These are phyloP conservation scores for Drosophila ambigua DNA, from an alignment of 1,140 invertebrate genomes.

Conservation along the genomic window DNA sequence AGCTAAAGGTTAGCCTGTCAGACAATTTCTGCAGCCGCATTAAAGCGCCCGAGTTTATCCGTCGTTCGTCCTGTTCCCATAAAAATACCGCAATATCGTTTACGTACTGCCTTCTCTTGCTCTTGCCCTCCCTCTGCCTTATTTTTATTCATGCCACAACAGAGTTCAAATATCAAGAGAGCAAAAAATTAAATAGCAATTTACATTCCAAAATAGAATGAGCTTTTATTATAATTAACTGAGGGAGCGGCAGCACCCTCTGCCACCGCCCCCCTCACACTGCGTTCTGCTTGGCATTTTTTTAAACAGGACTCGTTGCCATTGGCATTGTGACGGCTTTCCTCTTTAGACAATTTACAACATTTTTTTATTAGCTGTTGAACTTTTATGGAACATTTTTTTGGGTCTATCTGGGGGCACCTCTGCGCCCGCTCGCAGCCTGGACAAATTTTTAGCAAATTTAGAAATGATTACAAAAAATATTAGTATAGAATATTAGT, in stretches of 20 bases:
- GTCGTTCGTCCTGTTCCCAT: constrained; percentile 39
- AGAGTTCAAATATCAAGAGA: constrained; percentile 63
- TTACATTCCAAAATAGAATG: constrained; percentile 73
- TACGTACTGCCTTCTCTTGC: background rate
- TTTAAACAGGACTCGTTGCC: constrained; percentile 47
- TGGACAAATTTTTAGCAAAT: no score
- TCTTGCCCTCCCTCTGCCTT: constrained; percentile 1
- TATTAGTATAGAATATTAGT: no score
- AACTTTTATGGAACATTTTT: background rate
- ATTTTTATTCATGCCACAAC: constrained; percentile 46
- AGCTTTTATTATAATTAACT: constrained; percentile 78
- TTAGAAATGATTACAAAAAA: no score
- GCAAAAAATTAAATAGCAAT: constrained; percentile 73
- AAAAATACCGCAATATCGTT: constrained; percentile 54
- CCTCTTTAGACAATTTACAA: constrained; percentile 28
- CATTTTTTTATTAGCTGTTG: constrained; percentile 26
- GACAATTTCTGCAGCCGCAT: constrained; percentile 9
- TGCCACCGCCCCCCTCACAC: background rate
- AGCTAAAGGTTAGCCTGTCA: constrained; percentile 42
- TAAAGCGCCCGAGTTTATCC: constrained; percentile 18
- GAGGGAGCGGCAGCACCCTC: constrained; percentile 9
- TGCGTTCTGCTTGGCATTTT: constrained; percentile 3
- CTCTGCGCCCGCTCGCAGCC: no score
- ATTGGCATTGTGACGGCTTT: constrained; percentile 32
- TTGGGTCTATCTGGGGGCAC: no score